phyloP scores from a whole-genome alignment of 2,797 vertebrate genomes.

The Melanotaenia pygmaea region DNA sequence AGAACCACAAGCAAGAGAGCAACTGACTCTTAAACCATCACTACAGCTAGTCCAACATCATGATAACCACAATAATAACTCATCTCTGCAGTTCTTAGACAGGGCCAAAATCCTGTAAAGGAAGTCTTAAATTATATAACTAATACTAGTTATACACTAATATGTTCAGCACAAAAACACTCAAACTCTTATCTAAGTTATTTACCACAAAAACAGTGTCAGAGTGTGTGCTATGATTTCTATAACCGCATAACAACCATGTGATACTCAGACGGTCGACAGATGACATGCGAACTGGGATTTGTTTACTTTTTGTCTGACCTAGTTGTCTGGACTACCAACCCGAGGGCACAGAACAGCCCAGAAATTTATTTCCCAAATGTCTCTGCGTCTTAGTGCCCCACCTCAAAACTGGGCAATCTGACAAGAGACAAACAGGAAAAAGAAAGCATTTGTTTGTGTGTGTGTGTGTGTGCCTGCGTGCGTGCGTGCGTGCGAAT shows the following conservation, averaged over 20 bases:
- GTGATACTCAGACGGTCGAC: constrained; percentile 54
- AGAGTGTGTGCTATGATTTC: constrained; percentile 8
- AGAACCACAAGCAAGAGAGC: background rate
- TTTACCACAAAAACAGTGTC: background rate
- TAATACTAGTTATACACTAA: background rate
- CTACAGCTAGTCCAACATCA: background rate
- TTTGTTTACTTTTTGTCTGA: constrained; percentile 84
- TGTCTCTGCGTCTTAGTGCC: constrained; percentile 36
- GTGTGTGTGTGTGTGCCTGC: background rate
- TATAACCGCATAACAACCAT: constrained; percentile 48
- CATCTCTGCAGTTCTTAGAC: constrained; percentile 10
- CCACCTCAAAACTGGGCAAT: constrained; percentile 40
- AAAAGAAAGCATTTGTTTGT: constrained; percentile 18
- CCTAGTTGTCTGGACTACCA: constrained; percentile 73
- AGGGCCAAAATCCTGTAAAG: background rate
- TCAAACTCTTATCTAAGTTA: constrained; percentile 1
- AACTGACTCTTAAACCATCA: background rate
- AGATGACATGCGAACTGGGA: constrained; percentile 66
- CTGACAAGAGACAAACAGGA: constrained; percentile 53
- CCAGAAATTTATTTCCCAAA: constrained; percentile 63
- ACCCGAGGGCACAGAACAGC: constrained; percentile 66
- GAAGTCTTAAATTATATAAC: background rate
- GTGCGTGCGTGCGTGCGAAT: too few relatives aligned
- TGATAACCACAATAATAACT: constrained; percentile 9
- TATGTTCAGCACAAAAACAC: background rate